Base-by-base conservation (phyloP, 2,888 invertebrate genomes). In the Callyntrura sp. region DNA sequence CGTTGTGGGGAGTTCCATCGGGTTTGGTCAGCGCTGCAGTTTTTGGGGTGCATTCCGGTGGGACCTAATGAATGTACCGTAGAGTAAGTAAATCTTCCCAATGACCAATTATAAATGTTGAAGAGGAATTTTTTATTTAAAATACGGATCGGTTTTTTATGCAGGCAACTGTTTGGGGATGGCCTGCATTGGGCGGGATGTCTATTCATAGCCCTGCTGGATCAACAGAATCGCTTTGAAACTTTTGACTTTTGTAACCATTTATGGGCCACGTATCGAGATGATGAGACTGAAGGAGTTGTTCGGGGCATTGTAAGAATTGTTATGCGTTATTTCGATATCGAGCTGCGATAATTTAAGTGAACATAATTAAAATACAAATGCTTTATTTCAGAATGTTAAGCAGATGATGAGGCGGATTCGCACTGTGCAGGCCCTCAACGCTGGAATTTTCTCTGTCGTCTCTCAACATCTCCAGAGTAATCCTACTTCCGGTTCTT, bases 161-260 rank as follows among this genome's bases (percentile, higher is more conserved):
- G n/a, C 28, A 98, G 98, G 94, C 98, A 99, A 95, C 95, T 99
- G 92, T 99, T 99, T 95, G 99, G 99, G 11, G 99, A 99, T 95
- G 99, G 99, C 0, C 95, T 99, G 0, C 98, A 99, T 95, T 99
- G 99, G 99, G 99, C 99, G 4, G 99, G 99, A 0, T 99, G 99
- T 94, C 97, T 98, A 11, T 98, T 99, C 96, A 98, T 99, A 91
- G 97, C 98, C 1, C 95, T 99, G 70, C 95, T 99, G 57, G 98
- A 98, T 0, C 99, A 99, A 94, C 99, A 99, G 95, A 95, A 98
- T 73, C 96, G 99, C 90, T 99, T 99, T 95, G 99, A 99, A 94
- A 98, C 98, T 0, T 96, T 99, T 65, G 99, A 99, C 95, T 99
- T 99, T 95, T 98, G 98, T 95, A 99, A 99, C 95, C 99, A 99